phyloP scores from a whole-genome alignment of 2,888 invertebrate species.

The Drosophila leonis region DNA sequence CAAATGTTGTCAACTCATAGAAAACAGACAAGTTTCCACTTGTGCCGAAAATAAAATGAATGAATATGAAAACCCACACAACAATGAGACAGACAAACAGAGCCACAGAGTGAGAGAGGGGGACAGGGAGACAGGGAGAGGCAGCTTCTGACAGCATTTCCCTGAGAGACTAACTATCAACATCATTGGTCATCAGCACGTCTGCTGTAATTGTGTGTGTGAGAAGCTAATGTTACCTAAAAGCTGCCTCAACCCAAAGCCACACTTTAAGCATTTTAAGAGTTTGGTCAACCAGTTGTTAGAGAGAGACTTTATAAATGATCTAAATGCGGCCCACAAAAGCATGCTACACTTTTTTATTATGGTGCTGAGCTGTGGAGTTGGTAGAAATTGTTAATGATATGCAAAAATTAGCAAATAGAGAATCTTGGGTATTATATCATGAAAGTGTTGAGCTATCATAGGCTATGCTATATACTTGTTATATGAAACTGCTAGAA shows the following conservation, averaged over 20 bases:
- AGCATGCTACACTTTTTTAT: slow-evolving; percentile 60
- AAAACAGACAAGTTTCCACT: slow-evolving; percentile 56
- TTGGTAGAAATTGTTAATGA: not conserved
- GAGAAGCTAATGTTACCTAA: slow-evolving; percentile 7
- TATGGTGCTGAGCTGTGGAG: not conserved
- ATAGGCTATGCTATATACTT: no score
- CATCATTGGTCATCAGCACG: slow-evolving; percentile 78
- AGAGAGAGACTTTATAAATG: slow-evolving; percentile 65
- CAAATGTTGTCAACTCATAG: slow-evolving; percentile 79
- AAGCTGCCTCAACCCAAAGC: slow-evolving; percentile 5
- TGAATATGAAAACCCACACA: slow-evolving; percentile 71
- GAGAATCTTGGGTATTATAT: not conserved
- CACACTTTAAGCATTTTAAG: slow-evolving; percentile 55
- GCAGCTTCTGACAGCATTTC: slow-evolving; percentile 14
- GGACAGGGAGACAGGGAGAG: not conserved
- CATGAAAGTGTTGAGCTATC: not conserved
- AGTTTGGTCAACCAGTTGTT: slow-evolving; percentile 54
- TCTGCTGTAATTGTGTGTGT: slow-evolving; percentile 12
- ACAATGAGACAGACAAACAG: slow-evolving; percentile 36
- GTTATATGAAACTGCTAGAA: not conserved
- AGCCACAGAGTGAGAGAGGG: not conserved
- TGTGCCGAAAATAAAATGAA: slow-evolving; percentile 67
- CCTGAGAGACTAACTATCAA: slow-evolving; percentile 69
- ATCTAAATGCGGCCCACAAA: slow-evolving; percentile 63
- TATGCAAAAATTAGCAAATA: not conserved